Evolutionary conservation across 2,113 vertebrate species (phyloP), one percentile per base, ranked within the genome.

Genomic region (Grammomys surdaster): DNA sequence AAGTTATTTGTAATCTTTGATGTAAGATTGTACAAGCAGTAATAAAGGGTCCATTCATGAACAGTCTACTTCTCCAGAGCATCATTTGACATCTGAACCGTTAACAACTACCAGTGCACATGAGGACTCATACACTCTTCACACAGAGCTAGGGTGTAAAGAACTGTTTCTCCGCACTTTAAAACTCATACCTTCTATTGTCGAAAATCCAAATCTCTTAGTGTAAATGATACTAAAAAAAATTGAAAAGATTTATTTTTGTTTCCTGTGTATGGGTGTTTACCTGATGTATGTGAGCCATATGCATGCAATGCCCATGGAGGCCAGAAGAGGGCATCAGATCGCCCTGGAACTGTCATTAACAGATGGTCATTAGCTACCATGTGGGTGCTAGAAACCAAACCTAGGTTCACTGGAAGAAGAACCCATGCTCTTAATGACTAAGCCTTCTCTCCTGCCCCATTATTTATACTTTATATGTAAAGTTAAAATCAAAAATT

Each of bases 201-300:
- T 82, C 85, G 80, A 69, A 75, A 93, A 75, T 65, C 95, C 51
- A 91, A 3, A 89, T 86, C 19, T 75, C 31, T 36, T 91, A 48
- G 1, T 93, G 33, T 85, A 69, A 28, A 48, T 58, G 14, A n/a
- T 85, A 72, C 17, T 84, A 72, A 26, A 77, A 26, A 26, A 69
- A 6, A 12, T 69, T 33, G 4, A 78, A 78, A 54, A 33, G 48
- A 54, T 33, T 17, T 33, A 54, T 19, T 54, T 78, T 78, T 78
- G 10, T 78, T 54, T 78, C 36, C 77, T 78, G 16, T 78, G 48
- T 54, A 19, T 78, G 48, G 28, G 31, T 78, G 4, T 78, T 78
- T 54, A 54, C 48, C 77, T 78, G 48, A 36, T 78, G 1, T 14
- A 51, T 51, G 28, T 78, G 17, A 54, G 8, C 46, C 75, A 77